These are phyloP conservation scores for Tringa solitaria DNA, from an alignment of 2,113 vertebrate species.

Conservation along the genomic window DNA sequence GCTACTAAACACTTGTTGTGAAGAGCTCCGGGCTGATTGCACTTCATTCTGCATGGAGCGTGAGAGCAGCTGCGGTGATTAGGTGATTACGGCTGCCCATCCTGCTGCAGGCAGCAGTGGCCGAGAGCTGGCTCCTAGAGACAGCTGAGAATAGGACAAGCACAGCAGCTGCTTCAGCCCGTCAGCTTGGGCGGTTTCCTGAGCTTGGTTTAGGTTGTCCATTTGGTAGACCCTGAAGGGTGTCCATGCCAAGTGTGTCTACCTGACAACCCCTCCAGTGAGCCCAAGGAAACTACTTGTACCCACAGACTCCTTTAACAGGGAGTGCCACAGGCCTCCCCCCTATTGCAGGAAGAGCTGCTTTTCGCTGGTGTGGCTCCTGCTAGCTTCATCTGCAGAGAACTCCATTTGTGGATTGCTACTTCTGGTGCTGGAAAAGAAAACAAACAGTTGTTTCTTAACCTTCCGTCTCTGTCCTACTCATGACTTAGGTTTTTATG, in stretches of 20 bases:
- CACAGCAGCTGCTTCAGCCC: not conserved
- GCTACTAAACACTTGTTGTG: not conserved
- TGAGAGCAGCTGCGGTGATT: not conserved
- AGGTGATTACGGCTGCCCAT: not conserved
- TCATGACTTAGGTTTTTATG: not conserved
- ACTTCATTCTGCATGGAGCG: rapidly evolving
- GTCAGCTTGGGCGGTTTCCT: not conserved
- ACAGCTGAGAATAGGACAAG: too few relatives aligned
- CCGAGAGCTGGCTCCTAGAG: not conserved
- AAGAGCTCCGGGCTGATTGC: not conserved
- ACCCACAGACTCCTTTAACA: rapidly evolving
- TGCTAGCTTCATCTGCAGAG: not conserved
- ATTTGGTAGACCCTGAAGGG: not conserved
- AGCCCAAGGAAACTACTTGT: not conserved
- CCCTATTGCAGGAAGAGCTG: not conserved
- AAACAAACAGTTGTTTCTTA: not conserved
- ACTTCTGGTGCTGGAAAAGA: not conserved
- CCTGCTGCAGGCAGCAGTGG: not conserved
- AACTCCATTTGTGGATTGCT: not conserved
- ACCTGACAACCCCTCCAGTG: not conserved
- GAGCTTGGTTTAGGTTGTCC: not conserved
- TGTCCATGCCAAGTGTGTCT: not conserved
- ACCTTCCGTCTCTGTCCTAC: not conserved
- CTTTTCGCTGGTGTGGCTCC: not conserved
- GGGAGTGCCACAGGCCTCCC: not conserved